phyloP scores from a whole-genome alignment of 2,797 vertebrate genomes.

The Cetoscarus ocellatus region DNA sequence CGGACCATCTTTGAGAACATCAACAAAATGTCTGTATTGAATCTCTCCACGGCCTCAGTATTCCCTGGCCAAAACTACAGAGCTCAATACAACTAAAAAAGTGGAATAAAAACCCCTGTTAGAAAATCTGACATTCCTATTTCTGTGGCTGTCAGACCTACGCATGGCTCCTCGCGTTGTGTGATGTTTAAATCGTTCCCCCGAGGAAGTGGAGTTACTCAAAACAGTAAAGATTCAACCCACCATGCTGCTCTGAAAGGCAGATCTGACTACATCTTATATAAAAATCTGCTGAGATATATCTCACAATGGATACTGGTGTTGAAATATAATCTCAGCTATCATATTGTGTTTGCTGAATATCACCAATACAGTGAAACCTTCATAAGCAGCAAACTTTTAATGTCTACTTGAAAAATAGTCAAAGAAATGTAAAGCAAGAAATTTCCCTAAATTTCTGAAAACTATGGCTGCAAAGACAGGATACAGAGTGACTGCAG shows the following conservation, averaged over 20 bases:
- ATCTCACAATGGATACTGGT: slow-evolving; percentile 13
- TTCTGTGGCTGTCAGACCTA: slow-evolving; percentile 74
- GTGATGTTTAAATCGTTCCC: slow-evolving; percentile 71
- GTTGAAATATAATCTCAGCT: slow-evolving; percentile 25
- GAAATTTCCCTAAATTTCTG: not conserved
- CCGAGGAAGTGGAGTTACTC: slow-evolving; percentile 75
- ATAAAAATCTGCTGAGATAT: slow-evolving; percentile 35
- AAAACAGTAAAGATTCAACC: slow-evolving; percentile 48
- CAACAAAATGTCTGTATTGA: slow-evolving; percentile 81
- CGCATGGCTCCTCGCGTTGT: slow-evolving; percentile 60
- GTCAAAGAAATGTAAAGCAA: slow-evolving; percentile 1
- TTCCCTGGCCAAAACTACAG: slow-evolving; percentile 80
- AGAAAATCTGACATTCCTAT: slow-evolving; percentile 74
- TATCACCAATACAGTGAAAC: slow-evolving; percentile 17
- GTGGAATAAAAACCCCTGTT: slow-evolving; percentile 67
- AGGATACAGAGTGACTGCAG: not conserved
- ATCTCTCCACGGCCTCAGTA: slow-evolving; percentile 76
- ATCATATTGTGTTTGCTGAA: not conserved
- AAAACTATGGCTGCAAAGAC: slow-evolving; percentile 8
- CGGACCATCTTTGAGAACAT: slow-evolving; percentile 77
- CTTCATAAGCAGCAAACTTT: slow-evolving; percentile 19
- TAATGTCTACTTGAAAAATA: slow-evolving; percentile 8
- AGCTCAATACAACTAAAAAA: slow-evolving; percentile 79
- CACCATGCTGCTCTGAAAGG: slow-evolving; percentile 44
- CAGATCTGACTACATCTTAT: slow-evolving; percentile 50